Percentiles rank a stretch among this genome's conserved stretches.
phyloP scores from a whole-genome alignment of 64 coral and sea anemone genomes.

The Stichodactyla mertensii region DNA sequence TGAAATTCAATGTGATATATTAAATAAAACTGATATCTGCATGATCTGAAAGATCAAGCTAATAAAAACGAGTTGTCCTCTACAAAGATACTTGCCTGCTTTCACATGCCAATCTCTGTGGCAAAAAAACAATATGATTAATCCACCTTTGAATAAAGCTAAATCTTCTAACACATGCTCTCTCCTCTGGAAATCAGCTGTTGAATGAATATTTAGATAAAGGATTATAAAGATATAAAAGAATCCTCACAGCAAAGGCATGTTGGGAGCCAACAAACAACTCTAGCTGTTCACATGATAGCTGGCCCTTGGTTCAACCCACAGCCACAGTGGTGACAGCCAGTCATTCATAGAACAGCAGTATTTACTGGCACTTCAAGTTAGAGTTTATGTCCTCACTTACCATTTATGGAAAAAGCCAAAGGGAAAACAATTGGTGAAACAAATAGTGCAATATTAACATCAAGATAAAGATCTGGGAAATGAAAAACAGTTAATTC shows the following conservation, averaged over 20 bases:
- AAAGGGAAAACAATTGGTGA: slow-evolving; percentile 95
- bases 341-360: too few species aligned
- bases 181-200: slow-evolving; percentile 92
- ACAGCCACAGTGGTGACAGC: too few species aligned
- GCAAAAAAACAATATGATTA: slow-evolving; percentile 89
- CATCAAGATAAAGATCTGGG: slow-evolving; percentile 80
- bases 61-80: too few species aligned
- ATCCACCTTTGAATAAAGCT: slow-evolving; percentile 86
- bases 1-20: too few species aligned
- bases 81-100: slow-evolving; percentile 51
- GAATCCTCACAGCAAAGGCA: background rate
- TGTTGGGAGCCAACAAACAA: too few species aligned
- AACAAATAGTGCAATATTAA: slow-evolving; percentile 92
- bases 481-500: background rate
- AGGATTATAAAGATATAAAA: background rate
- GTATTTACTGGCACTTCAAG: too few species aligned
- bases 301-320: background rate
- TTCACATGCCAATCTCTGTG: slow-evolving; percentile 83
- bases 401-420: slow-evolving; percentile 99
- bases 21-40: too few species aligned
- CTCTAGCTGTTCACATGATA: background rate
- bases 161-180: slow-evolving; percentile 95
- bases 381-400: background rate
- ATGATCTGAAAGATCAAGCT: too few species aligned
- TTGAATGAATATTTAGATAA: background rate